Percentiles rank a stretch among this genome's conserved stretches.
Conservation (phyloP, 1,140 invertebrate species). For the Drusus annulatus region DNA sequence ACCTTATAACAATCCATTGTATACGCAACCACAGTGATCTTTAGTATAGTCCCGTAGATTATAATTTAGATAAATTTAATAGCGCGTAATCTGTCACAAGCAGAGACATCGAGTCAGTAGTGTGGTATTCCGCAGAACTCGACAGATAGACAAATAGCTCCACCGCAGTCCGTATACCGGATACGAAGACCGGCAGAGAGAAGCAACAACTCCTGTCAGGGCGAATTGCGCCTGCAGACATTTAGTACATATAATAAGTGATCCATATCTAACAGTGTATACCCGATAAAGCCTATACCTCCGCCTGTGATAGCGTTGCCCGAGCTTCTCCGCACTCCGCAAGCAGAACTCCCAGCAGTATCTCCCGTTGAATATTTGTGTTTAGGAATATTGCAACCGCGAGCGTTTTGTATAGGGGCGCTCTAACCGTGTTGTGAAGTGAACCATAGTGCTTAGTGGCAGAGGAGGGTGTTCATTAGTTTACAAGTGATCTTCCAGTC, state of each 20-base stretch:
- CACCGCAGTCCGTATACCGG: background rate
- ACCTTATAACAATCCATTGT: slow-evolving; percentile 39
- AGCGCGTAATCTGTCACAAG: slow-evolving; percentile 11
- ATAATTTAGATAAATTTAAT: slow-evolving; percentile 1
- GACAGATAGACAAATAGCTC: background rate
- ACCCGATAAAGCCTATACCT: slow-evolving; percentile 34
- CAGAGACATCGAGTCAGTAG: background rate
- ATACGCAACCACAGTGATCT: slow-evolving; percentile 42
- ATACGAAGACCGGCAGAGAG: background rate
- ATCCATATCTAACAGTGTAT: slow-evolving; percentile 46
- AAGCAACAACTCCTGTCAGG: no score
- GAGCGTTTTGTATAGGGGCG: background rate
- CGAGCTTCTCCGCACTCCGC: background rate
- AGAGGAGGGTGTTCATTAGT: slow-evolving; percentile 67
- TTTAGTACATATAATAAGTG: slow-evolving; percentile 11
- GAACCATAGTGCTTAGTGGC: slow-evolving; percentile 69
- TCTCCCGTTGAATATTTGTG: slow-evolving; percentile 7
- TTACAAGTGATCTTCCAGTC: slow-evolving; percentile 61
- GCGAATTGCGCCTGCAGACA: background rate
- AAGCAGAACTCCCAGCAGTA: background rate
- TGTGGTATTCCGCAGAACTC: slow-evolving; percentile 13
- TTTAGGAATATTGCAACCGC: slow-evolving; percentile 20
- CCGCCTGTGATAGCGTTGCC: slow-evolving; percentile 57
- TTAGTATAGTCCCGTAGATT: slow-evolving; percentile 37
- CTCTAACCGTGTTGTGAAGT: slow-evolving; percentile 58